A percentile compares a stretch with the other conserved stretches of the same genome.
phyloP scores from a whole-genome alignment of 2,113 vertebrate genomes.

The Corvus hawaiiensis region DNA sequence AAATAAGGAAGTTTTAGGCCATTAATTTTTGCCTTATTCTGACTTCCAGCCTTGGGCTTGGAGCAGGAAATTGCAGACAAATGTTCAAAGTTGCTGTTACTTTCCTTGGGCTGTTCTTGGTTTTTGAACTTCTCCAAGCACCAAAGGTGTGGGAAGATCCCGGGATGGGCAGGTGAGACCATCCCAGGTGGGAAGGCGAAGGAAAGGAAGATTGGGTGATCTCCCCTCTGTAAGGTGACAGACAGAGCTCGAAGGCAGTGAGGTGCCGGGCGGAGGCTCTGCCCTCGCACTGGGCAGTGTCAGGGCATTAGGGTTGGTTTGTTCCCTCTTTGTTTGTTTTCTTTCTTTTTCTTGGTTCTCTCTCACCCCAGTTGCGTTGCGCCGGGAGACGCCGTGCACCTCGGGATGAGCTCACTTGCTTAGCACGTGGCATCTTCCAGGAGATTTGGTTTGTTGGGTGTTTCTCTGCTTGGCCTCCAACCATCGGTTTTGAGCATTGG shows the following conservation, averaged over 20 bases:
- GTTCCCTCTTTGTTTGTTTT: neutral
- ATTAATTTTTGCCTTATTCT: slow-evolving; percentile 38
- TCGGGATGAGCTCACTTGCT: neutral
- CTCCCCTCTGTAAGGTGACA: neutral
- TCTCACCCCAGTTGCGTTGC: neutral
- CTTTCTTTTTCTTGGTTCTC: neutral
- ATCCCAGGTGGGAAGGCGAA: neutral
- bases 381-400: accelerated
- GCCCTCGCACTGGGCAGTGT: neutral
- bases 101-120: neutral
- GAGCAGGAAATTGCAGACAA: neutral
- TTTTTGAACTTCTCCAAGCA: neutral
- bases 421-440: neutral
- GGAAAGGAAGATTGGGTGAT: neutral
- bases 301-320: neutral
- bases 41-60: neutral
- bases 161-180: neutral
- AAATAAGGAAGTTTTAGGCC: slow-evolving; percentile 1
- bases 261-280: neutral
- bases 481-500: accelerated
- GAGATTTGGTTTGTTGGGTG: neutral
- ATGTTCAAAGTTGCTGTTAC: neutral
- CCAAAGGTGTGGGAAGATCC: neutral
- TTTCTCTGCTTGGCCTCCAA: neutral
- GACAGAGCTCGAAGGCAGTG: neutral